phyloP scores from a whole-genome alignment of 2,888 invertebrate genomes.

The Drosophila silvestris region DNA sequence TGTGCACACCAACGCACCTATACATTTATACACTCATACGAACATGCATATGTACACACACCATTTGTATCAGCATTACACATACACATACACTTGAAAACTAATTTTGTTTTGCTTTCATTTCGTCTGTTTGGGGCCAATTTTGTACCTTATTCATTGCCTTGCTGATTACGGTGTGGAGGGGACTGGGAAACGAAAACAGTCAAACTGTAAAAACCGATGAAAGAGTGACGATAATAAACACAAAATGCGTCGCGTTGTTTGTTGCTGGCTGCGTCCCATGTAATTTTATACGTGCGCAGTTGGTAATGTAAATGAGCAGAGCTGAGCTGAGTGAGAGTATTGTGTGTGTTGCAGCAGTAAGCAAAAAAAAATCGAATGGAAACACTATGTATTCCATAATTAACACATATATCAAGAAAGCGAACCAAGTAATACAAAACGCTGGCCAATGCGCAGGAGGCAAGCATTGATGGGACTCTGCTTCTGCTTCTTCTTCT shows the following conservation, averaged over 20 bases:
- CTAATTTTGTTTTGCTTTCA: slow-evolving; percentile 48
- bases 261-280: slow-evolving; percentile 1
- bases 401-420: slow-evolving; percentile 48
- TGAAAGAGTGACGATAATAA: slow-evolving; percentile 30
- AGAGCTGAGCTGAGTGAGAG: slow-evolving; percentile 12
- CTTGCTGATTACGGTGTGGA: slow-evolving; percentile 5
- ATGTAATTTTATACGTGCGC: slow-evolving; percentile 66
- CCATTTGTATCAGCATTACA: not conserved
- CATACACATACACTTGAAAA: slow-evolving; percentile 12
- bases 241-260: slow-evolving; percentile 23
- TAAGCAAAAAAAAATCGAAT: slow-evolving; percentile 22
- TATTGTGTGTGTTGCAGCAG: slow-evolving; percentile 17
- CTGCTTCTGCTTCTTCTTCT: slow-evolving; percentile 52
- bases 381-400: slow-evolving; percentile 42
- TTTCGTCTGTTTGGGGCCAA: slow-evolving; percentile 44
- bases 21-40: not conserved
- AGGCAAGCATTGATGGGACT: slow-evolving; percentile 30
- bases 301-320: slow-evolving; percentile 71
- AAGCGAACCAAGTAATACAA: slow-evolving; percentile 32
- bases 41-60: slow-evolving; percentile 6
- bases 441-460: slow-evolving; percentile 22
- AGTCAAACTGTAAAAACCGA: slow-evolving; percentile 32
- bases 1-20: not conserved
- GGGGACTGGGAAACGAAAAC: slow-evolving; percentile 5
- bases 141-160: slow-evolving; percentile 28